Percentiles rank a stretch among this genome's conserved stretches.
Conservation (phyloP, 1,140 invertebrate species). For the Sitobion miscanthi region DNA sequence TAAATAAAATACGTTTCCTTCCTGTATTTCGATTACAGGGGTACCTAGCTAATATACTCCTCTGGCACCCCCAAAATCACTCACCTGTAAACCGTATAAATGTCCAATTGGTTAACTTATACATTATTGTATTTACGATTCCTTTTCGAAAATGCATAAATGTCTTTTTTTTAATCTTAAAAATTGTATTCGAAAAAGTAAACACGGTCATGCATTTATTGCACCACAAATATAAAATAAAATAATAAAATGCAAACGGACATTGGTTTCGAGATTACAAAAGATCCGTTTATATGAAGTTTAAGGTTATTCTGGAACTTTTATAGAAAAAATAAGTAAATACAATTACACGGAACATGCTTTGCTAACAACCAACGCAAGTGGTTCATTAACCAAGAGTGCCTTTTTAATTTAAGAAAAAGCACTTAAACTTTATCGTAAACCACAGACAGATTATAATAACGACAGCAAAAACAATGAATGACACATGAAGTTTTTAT, state of each 20-base stretch:
- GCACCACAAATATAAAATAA: background rate
- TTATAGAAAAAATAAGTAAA: background rate
- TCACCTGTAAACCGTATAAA: background rate
- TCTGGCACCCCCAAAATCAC: background rate
- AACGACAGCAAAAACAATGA: background rate
- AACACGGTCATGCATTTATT: background rate
- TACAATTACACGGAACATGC: background rate
- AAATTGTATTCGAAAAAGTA: background rate
- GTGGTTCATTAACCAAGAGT: background rate
- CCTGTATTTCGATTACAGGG: background rate
- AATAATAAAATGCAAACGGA: slow-evolving; percentile 1
- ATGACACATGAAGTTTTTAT: background rate
- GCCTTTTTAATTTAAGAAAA: slow-evolving; percentile 12
- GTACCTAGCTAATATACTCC: background rate
- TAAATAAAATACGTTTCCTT: background rate
- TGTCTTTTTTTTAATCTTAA: background rate
- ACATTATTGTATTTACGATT: background rate
- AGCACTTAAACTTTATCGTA: slow-evolving; percentile 16
- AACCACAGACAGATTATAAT: slow-evolving; percentile 13
- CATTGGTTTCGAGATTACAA: background rate
- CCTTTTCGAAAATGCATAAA: background rate
- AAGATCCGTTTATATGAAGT: background rate
- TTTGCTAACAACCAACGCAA: background rate
- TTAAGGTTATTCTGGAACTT: background rate
- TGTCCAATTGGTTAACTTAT: background rate